These are phyloP conservation scores for Typhlomys cinereus DNA, from an alignment of 2,113 vertebrate genomes.

Conservation along the genomic window DNA sequence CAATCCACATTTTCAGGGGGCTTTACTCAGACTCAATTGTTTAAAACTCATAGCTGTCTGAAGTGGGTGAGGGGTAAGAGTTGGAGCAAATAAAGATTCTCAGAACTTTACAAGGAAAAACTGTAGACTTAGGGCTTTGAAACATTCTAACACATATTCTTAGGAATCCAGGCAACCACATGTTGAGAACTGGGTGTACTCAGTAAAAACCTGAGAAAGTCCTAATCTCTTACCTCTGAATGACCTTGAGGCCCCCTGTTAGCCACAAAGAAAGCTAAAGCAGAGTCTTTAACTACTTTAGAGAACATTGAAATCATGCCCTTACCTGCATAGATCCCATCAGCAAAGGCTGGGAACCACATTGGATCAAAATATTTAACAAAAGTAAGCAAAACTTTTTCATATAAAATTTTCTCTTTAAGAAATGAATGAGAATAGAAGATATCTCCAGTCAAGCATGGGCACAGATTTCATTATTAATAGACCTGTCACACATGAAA, in stretches of 20 bases:
- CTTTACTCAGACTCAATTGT: slow-evolving; percentile 22
- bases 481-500: slow-evolving; percentile 4
- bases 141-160: slow-evolving; percentile 32
- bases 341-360: background rate
- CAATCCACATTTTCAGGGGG: background rate
- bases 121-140: slow-evolving; percentile 10
- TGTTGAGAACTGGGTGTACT: background rate
- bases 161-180: background rate
- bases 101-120: slow-evolving; percentile 52
- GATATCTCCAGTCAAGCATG: slow-evolving; percentile 14
- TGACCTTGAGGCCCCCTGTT: background rate
- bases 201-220: background rate
- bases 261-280: background rate
- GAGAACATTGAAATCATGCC: slow-evolving; percentile 11
- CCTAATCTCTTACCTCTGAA: background rate
- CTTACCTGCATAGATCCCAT: background rate
- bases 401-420: background rate
- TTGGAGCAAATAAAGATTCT: slow-evolving; percentile 24
- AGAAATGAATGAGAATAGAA: slow-evolving; percentile 20
- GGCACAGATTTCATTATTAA: background rate
- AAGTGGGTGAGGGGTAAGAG: background rate
- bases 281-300: background rate
- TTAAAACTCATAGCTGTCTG: slow-evolving; percentile 43
- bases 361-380: slow-evolving; percentile 8
- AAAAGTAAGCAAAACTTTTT: slow-evolving; percentile 27